Evolutionary conservation across 2,113 vertebrate species (phyloP).

Genomic region (Cnemophilus loriae): DNA sequence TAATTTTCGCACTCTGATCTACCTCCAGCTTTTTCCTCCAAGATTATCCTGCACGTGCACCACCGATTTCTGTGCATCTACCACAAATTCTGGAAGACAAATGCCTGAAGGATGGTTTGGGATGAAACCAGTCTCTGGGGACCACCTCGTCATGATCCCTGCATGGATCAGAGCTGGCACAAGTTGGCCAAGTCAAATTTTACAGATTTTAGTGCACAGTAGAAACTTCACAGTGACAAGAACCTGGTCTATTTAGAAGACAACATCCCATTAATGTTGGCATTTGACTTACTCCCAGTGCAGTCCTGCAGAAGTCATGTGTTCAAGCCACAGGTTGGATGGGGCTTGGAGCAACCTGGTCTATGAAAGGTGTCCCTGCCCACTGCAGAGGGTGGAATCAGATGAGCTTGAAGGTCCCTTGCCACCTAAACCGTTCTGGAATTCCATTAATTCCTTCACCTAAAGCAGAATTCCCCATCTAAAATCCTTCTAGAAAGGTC

Average conservation of each 20-base stretch:
- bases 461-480: background rate
- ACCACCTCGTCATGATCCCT: accelerated
- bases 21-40: background rate
- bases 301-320: background rate
- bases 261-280: background rate
- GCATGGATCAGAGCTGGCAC: background rate
- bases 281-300: background rate
- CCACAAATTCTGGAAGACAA: background rate
- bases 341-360: background rate
- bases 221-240: background rate
- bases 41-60: background rate
- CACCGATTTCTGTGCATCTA: no score
- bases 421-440: background rate
- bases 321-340: background rate
- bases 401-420: background rate
- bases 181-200: background rate
- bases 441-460: background rate
- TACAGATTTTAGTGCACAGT: background rate
- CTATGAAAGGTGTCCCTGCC: background rate
- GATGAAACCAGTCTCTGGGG: background rate
- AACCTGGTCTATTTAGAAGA: background rate
- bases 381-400: background rate
- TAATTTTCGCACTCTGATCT: background rate
- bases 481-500: background rate
- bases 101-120: background rate